Base-by-base conservation (phyloP, 2,888 invertebrate genomes). In the Tribolium freemani region DNA sequence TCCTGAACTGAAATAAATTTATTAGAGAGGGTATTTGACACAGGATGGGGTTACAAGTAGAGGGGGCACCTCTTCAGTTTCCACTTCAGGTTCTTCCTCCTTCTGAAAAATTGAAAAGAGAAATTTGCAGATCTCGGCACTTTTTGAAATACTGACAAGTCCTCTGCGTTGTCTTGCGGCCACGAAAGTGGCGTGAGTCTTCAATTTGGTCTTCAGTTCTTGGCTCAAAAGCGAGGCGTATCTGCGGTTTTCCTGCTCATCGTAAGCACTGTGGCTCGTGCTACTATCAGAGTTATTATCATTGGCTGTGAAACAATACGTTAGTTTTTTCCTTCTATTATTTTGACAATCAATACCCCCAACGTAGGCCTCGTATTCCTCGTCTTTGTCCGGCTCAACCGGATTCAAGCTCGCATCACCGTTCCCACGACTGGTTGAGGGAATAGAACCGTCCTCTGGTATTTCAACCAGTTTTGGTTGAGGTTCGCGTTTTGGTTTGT, bases 291-390 rank as follows among this genome's bases (percentile, higher is more conserved):
- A 16, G 1, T 31, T 50, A 26, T 26, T 26, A 9, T 63, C 63
- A 10, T 38, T 31, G 4, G 38, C 63, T 63, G 10, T 4, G 51
- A 38, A 48, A 46, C 1, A 10, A 45, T 3, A 2, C 45, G 10
- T n/a, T 3, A 48, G 13, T 11, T 26, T 26, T 26, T 26, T 26
- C 3, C 4, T 16, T 16, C 16, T 16, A 16, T 16, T 16, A 26
- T 26, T 26, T 53, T 5, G 31, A 16, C 20, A 5, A 44, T 8
- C 20, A n/a, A 11, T 74, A n/a, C 50, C 48, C 13, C 74, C 77
- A 9, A 82, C 68, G 57, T 77, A 81, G 5, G 81, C 60, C 57
- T 81, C 81, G 31, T 73, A 82, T 30, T 80, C 78, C 74, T 70
- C 58, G n/a, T 81, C 82, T 66, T 80, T 80, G 5, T 69, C 3